Base-by-base conservation (phyloP, 2,113 vertebrate species). In the Anoplopoma fimbria region DNA sequence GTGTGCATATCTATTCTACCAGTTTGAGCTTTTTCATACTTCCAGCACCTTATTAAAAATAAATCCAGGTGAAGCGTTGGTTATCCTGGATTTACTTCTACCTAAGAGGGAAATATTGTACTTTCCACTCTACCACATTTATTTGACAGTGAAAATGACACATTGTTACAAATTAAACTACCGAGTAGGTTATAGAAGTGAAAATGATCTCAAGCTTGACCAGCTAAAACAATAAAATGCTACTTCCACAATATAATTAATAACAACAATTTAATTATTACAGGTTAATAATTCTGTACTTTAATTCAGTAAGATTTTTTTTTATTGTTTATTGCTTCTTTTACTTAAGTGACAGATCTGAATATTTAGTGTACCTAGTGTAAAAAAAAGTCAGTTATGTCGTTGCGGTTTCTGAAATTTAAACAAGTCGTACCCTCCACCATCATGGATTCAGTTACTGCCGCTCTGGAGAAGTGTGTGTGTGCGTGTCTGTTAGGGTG, bases 401-500 rank as follows among this genome's bases (percentile, higher is more conserved):
- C n/a, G 49, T 9, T 60, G 29, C 9, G 7, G 29, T 67, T 40
- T 53, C 55, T 69, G 23, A 36, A 7, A 38, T 36, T 10, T 6
- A 49, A 60, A 55, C 57, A 36, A 36, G 27, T 69, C 21, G 15
- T 49, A 3, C 51, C 47, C 47, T 6, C 21, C 4, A 1, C 8
- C 53, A 33, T 67, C 25, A 5, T 73, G n/a, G 69, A 45, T 62
- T 68, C 0, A 42, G 12, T 77, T 21, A 72, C 21, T 53, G 57
- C 38, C 15, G 47, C 62, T 61, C 45, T 72, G 75, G 27, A 53
- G 19, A 17, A 4, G 49, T 38, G 40, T 42, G 55, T 62, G 55
- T 76, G 53, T 58, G 33, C 53, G 55, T 71, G 1, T 45, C 57
- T 69, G 55, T 81, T 36, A 47, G 38, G 69, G 38, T 72, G 60